Conservation (phyloP, 2,888 invertebrate species). For the Actias luna region DNA sequence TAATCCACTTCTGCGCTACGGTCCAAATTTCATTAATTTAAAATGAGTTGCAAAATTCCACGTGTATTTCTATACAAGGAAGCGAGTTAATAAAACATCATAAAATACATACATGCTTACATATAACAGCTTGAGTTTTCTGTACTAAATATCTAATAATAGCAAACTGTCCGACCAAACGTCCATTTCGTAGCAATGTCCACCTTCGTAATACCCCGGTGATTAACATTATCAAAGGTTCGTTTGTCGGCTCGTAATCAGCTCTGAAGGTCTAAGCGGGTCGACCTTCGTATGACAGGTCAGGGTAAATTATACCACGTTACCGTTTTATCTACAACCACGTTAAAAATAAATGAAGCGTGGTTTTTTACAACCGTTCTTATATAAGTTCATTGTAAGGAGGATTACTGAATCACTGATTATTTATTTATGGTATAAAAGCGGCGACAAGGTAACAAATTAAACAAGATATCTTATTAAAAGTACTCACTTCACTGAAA, state of each 20-base stretch:
- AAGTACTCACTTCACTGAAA: no score
- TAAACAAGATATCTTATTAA: no score
- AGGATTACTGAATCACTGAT: no score
- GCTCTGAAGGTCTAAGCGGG: neutral
- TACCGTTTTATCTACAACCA: neutral
- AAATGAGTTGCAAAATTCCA: no score
- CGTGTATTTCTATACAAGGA: no score
- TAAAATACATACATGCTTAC: no score
- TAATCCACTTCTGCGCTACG: no score
- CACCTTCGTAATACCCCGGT: neutral
- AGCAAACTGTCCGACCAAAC: neutral
- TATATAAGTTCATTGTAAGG: no score
- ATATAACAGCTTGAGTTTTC: neutral
- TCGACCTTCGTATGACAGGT: neutral
- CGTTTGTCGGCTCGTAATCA: neutral
- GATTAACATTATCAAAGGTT: slow-evolving; percentile 2
- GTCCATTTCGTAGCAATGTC: neutral
- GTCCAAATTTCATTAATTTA: no score
- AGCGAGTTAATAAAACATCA: no score
- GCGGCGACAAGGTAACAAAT: no score
- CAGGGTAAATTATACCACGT: neutral
- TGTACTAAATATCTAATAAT: neutral
- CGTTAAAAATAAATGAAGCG: neutral
- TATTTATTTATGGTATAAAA: no score
- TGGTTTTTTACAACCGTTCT: neutral